Conservation (phyloP, 2,113 vertebrate species). For the Epinephelus lanceolatus region DNA sequence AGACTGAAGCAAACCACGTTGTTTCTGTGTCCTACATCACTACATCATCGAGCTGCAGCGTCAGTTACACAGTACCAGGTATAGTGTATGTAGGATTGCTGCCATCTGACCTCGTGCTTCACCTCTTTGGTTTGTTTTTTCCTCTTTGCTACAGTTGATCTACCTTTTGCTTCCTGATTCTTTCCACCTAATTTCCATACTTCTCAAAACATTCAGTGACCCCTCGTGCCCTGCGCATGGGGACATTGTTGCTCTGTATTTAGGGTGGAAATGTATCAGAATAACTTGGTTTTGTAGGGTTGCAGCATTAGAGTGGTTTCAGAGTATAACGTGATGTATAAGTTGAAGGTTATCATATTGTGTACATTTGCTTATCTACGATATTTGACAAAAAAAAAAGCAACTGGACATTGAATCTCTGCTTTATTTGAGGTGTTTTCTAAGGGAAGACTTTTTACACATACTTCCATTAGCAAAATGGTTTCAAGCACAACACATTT, state of each 20-base stretch:
- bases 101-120: neutral
- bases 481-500: no score
- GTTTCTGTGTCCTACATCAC: constrained; percentile 46
- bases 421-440: no score
- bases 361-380: no score
- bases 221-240: neutral
- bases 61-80: constrained; percentile 59
- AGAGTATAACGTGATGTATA: no score
- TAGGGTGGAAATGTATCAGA: neutral
- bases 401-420: no score
- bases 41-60: constrained; percentile 15
- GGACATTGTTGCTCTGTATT: neutral
- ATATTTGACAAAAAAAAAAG: no score
- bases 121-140: neutral
- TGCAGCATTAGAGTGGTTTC: no score
- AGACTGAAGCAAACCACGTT: fast-evolving
- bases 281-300: neutral
- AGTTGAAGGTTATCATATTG: no score
- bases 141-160: neutral
- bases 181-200: no score
- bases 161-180: neutral
- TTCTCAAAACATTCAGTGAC: neutral
- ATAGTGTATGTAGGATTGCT: neutral
- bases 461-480: no score
- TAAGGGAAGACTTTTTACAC: no score